Conservation (phyloP, 2,113 vertebrate species). For the Hippocampus abdominalis region DNA sequence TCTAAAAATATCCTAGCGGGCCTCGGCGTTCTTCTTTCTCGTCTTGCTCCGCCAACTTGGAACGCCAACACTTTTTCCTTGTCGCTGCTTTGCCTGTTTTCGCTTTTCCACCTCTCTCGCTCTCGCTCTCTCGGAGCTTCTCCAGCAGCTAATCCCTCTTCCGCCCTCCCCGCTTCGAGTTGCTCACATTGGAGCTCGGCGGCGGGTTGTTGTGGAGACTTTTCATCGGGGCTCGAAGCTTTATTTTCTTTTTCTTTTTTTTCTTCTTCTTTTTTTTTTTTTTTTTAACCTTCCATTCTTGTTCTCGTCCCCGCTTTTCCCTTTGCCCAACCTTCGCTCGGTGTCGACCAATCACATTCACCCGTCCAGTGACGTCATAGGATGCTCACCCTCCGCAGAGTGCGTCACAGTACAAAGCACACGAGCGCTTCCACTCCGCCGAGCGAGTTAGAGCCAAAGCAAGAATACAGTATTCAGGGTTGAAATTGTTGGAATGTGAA, state of each 20-base stretch:
- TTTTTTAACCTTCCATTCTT: no score
- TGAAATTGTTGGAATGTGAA: background rate
- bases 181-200: background rate
- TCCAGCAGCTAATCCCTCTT: constrained; percentile 41
- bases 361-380: constrained; percentile 26
- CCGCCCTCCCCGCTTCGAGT: constrained; percentile 17
- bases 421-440: constrained; percentile 23
- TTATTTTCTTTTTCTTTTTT: constrained; percentile 11
- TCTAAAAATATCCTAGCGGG: constrained; percentile 19
- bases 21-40: constrained; percentile 11
- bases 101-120: constrained; percentile 24
- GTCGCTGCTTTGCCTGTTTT: constrained; percentile 39
- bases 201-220: constrained; percentile 22
- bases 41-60: constrained; percentile 23
- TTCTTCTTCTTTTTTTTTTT: background rate
- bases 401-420: constrained; percentile 38
- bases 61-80: background rate
- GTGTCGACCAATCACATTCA: constrained; percentile 40
- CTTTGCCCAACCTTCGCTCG: background rate
- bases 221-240: constrained; percentile 37
- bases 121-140: no score
- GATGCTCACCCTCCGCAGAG: constrained; percentile 35
- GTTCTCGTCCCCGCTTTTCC: background rate
- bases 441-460: constrained; percentile 4
- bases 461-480: background rate